Base-by-base conservation (phyloP, 2,797 vertebrate species). In the Xenops minutus region DNA sequence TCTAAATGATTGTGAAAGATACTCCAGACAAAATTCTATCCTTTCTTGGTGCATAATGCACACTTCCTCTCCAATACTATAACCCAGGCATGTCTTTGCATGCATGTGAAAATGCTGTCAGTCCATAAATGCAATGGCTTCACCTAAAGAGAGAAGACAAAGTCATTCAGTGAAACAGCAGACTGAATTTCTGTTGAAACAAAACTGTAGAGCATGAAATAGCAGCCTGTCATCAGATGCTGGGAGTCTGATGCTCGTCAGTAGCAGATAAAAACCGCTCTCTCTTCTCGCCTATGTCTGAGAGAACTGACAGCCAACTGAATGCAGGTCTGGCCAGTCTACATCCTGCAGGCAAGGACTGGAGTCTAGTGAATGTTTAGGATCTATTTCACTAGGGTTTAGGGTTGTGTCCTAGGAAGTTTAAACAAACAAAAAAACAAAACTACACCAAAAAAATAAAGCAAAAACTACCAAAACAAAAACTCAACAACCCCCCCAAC, bases 171-270 rank as follows among this genome's bases (percentile, higher is more conserved):
- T 10, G 41, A 96, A 91, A 96, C 87, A 96, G 92, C 89, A 95
- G 71, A 96, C 66, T 51, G 81, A 91, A 91, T 92, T 96, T 92
- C 88, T 89, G 55, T 86, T 96, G 93, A 96, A 97, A 97, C 92
- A 96, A 80, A 97, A 97, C 36, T 58, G 77, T 49, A 91, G 88
- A 96, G 95, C 61, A 5, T 97, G 97, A 97, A 97, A 97, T 85
- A 97, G 93, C 97, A 97, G 97, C 91, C 96, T 97, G 97, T 77
- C 96, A 93, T 94, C 93, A 83, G 88, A 85, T 78, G 87, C 0
- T 63, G 83, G 62, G 91, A 97, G 86, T 88, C 92, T 92, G 88
- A 94, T 64, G 68, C 90, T 97, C 76, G 39, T 16, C 95, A 95
- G 49, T 8, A 27, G 93, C 73, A 95, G 86, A 71, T 95, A 54